Evolutionary conservation across 2,797 vertebrate genomes (phyloP), one percentile per base, ranked within the genome.

Genomic region (Kryptolebias ocellatus): DNA sequence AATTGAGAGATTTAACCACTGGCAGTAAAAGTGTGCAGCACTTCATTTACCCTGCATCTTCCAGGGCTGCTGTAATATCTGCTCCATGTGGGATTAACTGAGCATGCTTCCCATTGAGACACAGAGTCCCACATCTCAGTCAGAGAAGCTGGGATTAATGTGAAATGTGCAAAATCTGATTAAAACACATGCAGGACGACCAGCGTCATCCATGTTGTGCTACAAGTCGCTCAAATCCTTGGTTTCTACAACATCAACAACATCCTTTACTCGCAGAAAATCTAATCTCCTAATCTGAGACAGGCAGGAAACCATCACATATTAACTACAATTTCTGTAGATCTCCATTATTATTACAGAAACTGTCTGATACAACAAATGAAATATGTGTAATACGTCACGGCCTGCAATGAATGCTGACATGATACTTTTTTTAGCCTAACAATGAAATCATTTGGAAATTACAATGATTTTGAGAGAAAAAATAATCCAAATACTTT

Each of bases 61-160:
- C 18, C 15, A 44, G 59, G 1, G 15, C 39, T 51, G 39, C 37
- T 39, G 45, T 59, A 29, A 79, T 79, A 72, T 67, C 60, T 67
- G 49, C 37, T 44, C 27, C 50, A 73, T 65, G 65, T 66, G 51
- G 83, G 82, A 88, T 84, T 89, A 89, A 71, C 45, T 9, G 1
- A 24, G 20, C 20, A 24, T 24, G 20, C 20, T 24, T 50, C 37
- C 74, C 72, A 74, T 52, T n/a, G 64, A 81, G 67, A 64, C 46
- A 44, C 78, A 65, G 18, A 53, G 18, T 53, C 67, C 64, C 74
- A 79, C 80, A 89, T 78, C 78, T 83, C 83, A 66, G 77, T 76
- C 86, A 77, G 57, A 58, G 9, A 53, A 62, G 20, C 49, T 74
- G 70, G 71, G 80, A 87, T 86, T 83, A 87, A 78, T 63, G 53